Evolutionary conservation across 2,113 vertebrate genomes (phyloP), one percentile per base, ranked within the genome.

Genomic region (Melanerpes formicivorus): DNA sequence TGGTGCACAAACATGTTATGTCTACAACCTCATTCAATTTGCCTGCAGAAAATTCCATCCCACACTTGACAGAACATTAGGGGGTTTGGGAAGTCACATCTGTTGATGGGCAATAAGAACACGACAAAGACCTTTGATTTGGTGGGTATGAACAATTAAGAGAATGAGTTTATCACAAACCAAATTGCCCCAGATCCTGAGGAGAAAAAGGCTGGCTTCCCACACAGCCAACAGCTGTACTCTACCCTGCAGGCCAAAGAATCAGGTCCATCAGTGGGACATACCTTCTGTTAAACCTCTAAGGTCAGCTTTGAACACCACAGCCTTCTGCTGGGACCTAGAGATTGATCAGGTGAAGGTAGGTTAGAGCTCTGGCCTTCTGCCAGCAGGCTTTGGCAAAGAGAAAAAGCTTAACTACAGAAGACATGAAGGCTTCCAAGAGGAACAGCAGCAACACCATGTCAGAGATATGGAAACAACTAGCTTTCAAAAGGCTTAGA

Each of bases 121-220:
- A 86, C 15, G 4, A 54, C 23, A 59, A 64, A 25, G 9, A 74
- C 5, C 8, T 84, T 60, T 34, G 12, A 46, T 54, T 34, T 70
- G 2, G 9, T 18, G 9, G 44, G 27, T 34, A 29, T 4, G 18
- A 64, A 50, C 15, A 50, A 12, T 26, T 29, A 26, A 55, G 15
- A 59, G 6, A 77, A 26, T 1, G 2, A 29, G 29, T 42, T 88
- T 29, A 52, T 69, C 25, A 50, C 26, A 93, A 88, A 40, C 11
- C 4, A 0, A 0, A 1, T 6, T 44, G 18, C 14, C 27, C 19
- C 17, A 32, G 27, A 50, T 59, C 13, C 44, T 58, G n/a, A 40
- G 30, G n/a, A 73, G 8, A 40, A 69, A 42, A 6, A 17, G 5
- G 4, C 0, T 34, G 34, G 18, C 59, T 65, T 56, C 50, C 32